Evolutionary conservation across 2,113 vertebrate genomes (phyloP).

Genomic region (Corydoras maculifer): DNA sequence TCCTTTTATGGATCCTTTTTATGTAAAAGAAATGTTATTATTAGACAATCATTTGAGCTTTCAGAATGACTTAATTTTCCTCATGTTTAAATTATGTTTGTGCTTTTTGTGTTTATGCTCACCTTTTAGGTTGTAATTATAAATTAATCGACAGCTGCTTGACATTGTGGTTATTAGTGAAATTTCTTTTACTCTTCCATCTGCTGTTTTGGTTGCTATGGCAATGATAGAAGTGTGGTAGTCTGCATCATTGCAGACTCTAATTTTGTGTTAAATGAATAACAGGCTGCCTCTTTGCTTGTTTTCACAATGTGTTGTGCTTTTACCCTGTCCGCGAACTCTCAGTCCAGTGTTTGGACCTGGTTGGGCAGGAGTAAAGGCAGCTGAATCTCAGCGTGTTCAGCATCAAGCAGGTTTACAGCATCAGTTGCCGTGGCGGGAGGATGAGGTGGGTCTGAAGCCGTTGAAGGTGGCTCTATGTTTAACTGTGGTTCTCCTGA

Average conservation of each 20-base stretch:
- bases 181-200: constrained; percentile 35
- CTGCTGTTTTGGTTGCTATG: constrained; percentile 40
- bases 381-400: constrained; percentile 53
- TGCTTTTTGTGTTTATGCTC: too few relatives aligned
- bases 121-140: constrained; percentile 20
- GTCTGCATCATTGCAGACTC: constrained; percentile 11
- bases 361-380: constrained; percentile 63
- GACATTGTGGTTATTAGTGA: constrained; percentile 32
- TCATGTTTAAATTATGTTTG: too few relatives aligned
- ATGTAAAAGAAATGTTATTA: too few relatives aligned
- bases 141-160: constrained; percentile 29
- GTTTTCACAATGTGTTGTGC: constrained; percentile 5
- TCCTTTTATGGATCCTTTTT: too few relatives aligned
- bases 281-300: constrained; percentile 9
- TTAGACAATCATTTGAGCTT: too few relatives aligned
- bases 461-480: constrained; percentile 58
- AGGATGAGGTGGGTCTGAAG: constrained; percentile 58
- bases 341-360: constrained; percentile 66
- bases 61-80: too few relatives aligned
- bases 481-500: constrained; percentile 75
- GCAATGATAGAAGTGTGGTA: constrained; percentile 30
- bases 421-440: constrained; percentile 50
- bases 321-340: neutral
- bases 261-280: constrained; percentile 25
- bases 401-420: constrained; percentile 61